Base-by-base conservation (phyloP, 1,140 invertebrate genomes). In the Orchesella cincta region DNA sequence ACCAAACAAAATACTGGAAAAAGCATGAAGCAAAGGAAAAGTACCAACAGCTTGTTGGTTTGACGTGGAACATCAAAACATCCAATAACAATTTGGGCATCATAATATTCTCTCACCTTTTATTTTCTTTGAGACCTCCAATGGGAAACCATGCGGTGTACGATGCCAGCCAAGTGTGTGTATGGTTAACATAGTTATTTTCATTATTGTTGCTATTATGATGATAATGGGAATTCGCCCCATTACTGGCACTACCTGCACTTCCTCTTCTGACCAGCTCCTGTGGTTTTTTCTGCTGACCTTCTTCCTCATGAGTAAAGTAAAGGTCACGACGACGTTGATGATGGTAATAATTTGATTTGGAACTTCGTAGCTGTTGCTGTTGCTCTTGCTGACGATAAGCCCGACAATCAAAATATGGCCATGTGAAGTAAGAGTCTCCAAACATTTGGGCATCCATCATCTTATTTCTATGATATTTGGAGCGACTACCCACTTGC, bases 61-160 rank as follows among this genome's bases (percentile, higher is more conserved):
- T 51, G 12, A 14, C 46, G 12, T n/a, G n/a, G n/a, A n/a, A n/a
- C n/a, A n/a, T n/a, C n/a, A n/a, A n/a, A 12, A 51, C 46, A 51
- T 51, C 46, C 12, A 51, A 51, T 12, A n/a, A 14, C n/a, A 51
- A 51, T 51, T 51, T 51, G 12, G n/a, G 12, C 46, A 51, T 51
- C 46, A 51, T 51, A n/a, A n/a, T n/a, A n/a, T n/a, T n/a, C n/a
- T 23, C 54, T 57, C 54, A 67, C 62, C 62, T 67, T 67, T 46
- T n/a, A 26, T 73, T 73, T 26, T 73, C 71, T 46, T 73, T 73
- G 1, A 51, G 34, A 36, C 34, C 33, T 33, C 74, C 67, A 54
- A 79, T 79, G 33, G 57, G 78, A 54, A 79, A 79, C 70, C 72
- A 76, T 23, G 76, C 78, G 1, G 78, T 79, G 76, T 79, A 79